Percentiles rank a stretch among this genome's conserved stretches.
phyloP scores from a whole-genome alignment of 1,140 invertebrate genomes.

The Hylyphantes graminicola region DNA sequence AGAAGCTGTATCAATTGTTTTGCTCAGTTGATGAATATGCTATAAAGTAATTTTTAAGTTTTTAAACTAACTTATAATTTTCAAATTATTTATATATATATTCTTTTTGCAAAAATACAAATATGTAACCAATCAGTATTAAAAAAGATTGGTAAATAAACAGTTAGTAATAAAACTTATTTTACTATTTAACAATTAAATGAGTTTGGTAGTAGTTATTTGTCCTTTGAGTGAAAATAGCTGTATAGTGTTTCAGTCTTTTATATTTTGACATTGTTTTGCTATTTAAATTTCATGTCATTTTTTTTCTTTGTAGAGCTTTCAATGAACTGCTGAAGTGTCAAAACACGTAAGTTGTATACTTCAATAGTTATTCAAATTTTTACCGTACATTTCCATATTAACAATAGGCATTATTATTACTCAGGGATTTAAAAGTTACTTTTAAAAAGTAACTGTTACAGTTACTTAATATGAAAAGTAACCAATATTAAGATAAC shows the following conservation, averaged over 20 bases:
- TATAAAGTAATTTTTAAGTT: constrained; percentile 68
- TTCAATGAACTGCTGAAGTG: constrained; percentile 88
- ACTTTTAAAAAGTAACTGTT: too few relatives aligned
- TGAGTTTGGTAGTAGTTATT: not conserved
- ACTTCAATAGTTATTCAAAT: too few relatives aligned
- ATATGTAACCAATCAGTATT: too few relatives aligned
- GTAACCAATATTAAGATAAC: too few relatives aligned
- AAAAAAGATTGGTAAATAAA: too few relatives aligned
- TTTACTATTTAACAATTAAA: too few relatives aligned
- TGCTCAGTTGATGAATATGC: constrained; percentile 95
- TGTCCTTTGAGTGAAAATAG: not conserved
- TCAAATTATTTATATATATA: constrained; percentile 10
- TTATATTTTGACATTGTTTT: not conserved
- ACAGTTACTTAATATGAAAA: too few relatives aligned
- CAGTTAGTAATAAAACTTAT: too few relatives aligned
- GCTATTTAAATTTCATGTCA: too few relatives aligned
- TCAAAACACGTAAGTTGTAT: constrained; percentile 73
- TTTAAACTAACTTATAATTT: not conserved
- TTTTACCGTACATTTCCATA: too few relatives aligned
- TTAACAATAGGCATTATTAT: too few relatives aligned
- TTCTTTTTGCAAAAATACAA: not conserved
- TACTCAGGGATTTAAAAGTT: too few relatives aligned
- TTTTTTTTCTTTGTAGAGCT: constrained; percentile 64
- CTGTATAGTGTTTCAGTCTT: not conserved
- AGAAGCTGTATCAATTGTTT: constrained; percentile 90